phyloP scores from a whole-genome alignment of 2,797 vertebrate genomes.

The Eutrigla gurnardus region DNA sequence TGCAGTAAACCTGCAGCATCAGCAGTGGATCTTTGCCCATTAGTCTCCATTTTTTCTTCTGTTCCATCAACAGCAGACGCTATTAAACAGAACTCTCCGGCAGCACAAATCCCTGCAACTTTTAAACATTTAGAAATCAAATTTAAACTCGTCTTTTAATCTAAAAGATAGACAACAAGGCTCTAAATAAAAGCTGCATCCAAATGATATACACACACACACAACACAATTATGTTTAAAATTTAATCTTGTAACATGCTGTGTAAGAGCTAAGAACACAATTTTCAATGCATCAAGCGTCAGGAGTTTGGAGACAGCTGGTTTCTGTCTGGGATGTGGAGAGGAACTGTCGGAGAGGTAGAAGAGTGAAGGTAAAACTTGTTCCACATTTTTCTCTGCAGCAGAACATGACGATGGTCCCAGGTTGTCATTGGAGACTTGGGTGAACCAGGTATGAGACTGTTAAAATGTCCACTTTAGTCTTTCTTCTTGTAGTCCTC shows the following conservation, averaged over 20 bases:
- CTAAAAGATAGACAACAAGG: no score
- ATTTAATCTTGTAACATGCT: constrained; percentile 56
- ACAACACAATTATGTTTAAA: constrained; percentile 19
- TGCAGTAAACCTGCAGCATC: background rate
- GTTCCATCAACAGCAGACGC: background rate
- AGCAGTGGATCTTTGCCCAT: background rate
- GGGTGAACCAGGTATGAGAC: background rate
- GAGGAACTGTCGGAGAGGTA: constrained; percentile 39
- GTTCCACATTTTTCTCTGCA: constrained; percentile 19
- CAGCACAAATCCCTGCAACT: background rate
- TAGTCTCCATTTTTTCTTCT: background rate
- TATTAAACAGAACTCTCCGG: background rate
- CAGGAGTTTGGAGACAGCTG: constrained; percentile 7
- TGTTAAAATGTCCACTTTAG: constrained; percentile 56
- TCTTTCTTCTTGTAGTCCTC: constrained; percentile 86
- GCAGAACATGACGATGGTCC: constrained; percentile 33
- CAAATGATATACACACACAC: background rate
- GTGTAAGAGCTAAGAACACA: constrained; percentile 14
- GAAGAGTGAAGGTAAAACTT: constrained; percentile 34
- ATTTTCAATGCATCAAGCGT: background rate
- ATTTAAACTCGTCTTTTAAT: background rate
- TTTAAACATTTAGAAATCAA: background rate
- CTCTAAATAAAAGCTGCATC: background rate
- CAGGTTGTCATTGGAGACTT: constrained; percentile 16
- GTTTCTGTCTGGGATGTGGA: constrained; percentile 21